These are phyloP conservation scores for Periophthalmus modestus DNA, from an alignment of 2,113 vertebrate genomes.

Conservation along the genomic window DNA sequence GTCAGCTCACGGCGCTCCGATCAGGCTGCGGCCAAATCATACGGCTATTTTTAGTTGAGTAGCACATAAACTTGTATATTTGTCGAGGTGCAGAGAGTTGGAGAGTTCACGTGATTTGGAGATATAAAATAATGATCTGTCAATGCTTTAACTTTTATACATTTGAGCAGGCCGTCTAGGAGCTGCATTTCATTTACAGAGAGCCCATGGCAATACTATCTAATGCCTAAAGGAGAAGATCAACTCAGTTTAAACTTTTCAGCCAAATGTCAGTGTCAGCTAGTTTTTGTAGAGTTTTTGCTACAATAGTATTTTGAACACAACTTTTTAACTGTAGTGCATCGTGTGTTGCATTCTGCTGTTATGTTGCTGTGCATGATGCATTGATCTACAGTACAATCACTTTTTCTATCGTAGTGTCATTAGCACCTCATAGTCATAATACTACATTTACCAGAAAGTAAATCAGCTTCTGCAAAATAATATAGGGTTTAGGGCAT, in stretches of 20 bases:
- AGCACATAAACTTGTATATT: constrained; percentile 13
- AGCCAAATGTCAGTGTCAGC: constrained; percentile 21
- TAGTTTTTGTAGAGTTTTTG: constrained; percentile 28
- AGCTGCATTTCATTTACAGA: constrained; percentile 36
- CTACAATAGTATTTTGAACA: constrained; percentile 13
- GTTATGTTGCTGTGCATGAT: neutral
- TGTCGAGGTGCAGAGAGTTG: neutral
- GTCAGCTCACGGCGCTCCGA: constrained; percentile 55
- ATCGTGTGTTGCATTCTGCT: neutral
- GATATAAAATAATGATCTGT: constrained; percentile 39
- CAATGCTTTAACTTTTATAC: constrained; percentile 32
- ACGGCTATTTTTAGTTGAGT: constrained; percentile 26
- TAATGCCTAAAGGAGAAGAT: constrained; percentile 20
- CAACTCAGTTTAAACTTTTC: constrained; percentile 18
- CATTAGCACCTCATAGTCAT: neutral
- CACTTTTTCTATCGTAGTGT: neutral
- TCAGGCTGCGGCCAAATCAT: constrained; percentile 39
- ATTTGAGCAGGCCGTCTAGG: constrained; percentile 29
- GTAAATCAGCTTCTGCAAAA: neutral
- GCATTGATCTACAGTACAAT: neutral
- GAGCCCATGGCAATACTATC: constrained; percentile 27
- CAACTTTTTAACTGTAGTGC: neutral
- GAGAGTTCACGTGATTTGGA: constrained; percentile 22
- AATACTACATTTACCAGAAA: neutral
- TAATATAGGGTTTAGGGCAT: neutral